A percentile compares a stretch with the other conserved stretches of the same genome.
Conservation (phyloP, 2,797 vertebrate genomes). For the Nasua narica region DNA sequence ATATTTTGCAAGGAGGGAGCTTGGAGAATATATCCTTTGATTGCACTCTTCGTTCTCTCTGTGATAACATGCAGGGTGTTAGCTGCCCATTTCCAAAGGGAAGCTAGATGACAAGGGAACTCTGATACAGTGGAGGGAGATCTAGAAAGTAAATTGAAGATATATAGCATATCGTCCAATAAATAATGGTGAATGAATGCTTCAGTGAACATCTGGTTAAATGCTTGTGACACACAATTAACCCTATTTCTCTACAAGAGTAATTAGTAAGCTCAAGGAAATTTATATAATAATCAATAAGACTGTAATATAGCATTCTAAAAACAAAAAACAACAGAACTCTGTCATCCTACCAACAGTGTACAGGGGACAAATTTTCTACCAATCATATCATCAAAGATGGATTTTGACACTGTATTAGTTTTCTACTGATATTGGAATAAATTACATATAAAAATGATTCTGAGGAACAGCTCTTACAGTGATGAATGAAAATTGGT, state of each 20-base stretch:
- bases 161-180: not conserved
- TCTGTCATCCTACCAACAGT: not conserved
- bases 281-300: not conserved
- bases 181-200: not conserved
- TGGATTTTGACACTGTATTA: not conserved
- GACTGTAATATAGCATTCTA: not conserved
- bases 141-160: not conserved
- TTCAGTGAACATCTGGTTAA: not conserved
- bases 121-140: not conserved
- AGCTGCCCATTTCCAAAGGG: not conserved
- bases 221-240: not conserved
- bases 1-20: not conserved
- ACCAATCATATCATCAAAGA: not conserved
- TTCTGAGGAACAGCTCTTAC: not conserved
- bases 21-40: not conserved
- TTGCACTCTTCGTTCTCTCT: not conserved
- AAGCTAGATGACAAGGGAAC: not conserved
- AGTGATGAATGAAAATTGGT: not conserved
- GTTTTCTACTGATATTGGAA: not conserved
- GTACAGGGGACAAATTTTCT: not conserved
- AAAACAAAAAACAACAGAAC: not conserved
- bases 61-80: not conserved
- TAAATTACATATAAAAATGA: not conserved
- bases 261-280: not conserved
- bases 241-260: not conserved